Base-by-base conservation (phyloP, 2,888 invertebrate species). In the Drosophila macrospina region DNA sequence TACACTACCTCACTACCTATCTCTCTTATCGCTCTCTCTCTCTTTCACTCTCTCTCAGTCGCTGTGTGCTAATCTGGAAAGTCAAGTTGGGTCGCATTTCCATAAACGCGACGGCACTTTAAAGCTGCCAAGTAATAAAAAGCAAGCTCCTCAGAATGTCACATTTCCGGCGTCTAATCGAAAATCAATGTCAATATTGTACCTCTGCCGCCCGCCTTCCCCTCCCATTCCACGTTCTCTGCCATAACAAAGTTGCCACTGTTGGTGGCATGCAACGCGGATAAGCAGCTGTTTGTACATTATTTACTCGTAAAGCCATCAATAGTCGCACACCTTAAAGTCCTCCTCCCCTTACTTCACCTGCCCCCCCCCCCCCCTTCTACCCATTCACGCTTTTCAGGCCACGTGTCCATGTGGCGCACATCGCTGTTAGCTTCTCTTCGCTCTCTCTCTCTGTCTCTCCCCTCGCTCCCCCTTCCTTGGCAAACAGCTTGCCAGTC, bases 271-370 rank as follows among this genome's bases (percentile, higher is more conserved):
- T 28, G 52, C 45, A 63, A 61, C 65, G 73, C 59, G 88, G 77
- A 82, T 86, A 86, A 85, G 88, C 88, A 85, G 85, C 80, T 85
- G 88, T 88, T 85, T 88, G 86, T 88, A 86, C 86, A 85, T 85
- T 85, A 86, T 85, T 85, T 88, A 85, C 85, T 83, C 86, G 80
- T 86, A 88, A 77, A 86, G 84, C 78, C 88, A 88, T 85, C 85
- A 83, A 85, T 88, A 88, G 78, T 67, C 68, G 59, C 56, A 63
- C 54, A 64, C 63, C 56, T 57, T 44, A 37, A 50, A 30, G 28
- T 6, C 1, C 42, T 13, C 5, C 8, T 28, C 26, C 3, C 15
- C 32, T 7, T 11, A 5, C 8, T 4, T 3, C 13, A 13, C 11
- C 34, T 6, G 11, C 15, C 15, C 28, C 28, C 7, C 3, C 1